Conservation (phyloP, 2,797 vertebrate genomes). For the Sebastes aleutianus region DNA sequence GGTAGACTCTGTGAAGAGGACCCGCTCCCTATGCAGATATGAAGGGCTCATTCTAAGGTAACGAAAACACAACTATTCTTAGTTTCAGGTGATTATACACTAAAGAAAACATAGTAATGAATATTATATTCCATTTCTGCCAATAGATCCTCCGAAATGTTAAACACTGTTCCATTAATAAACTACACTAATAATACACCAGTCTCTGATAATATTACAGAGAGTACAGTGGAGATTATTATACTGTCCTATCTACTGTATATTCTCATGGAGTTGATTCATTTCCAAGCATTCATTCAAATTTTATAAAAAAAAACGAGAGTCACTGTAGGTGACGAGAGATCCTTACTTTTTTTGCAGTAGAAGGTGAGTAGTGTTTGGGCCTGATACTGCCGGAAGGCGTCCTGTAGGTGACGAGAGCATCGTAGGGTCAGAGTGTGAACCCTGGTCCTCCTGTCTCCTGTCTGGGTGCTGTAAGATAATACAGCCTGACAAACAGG, state of each 20-base stretch:
- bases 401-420: slow-evolving; percentile 78
- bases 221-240: background rate
- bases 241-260: background rate
- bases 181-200: background rate
- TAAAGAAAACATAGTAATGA: too few species aligned
- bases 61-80: too few species aligned
- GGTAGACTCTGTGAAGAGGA: too few species aligned
- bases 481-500: slow-evolving; percentile 67
- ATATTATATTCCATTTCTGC: too few species aligned
- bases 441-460: slow-evolving; percentile 76
- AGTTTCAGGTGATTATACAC: too few species aligned
- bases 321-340: too few species aligned
- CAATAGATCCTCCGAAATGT: too few species aligned
- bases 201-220: background rate
- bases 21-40: fast-evolving
- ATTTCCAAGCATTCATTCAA: background rate
- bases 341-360: slow-evolving; percentile 81
- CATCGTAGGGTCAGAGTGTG: slow-evolving; percentile 78
- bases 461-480: slow-evolving; percentile 73
- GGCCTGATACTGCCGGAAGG: slow-evolving; percentile 82
- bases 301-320: background rate
- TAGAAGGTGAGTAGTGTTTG: slow-evolving; percentile 83
- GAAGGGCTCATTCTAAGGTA: too few species aligned
- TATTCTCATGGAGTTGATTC: background rate
- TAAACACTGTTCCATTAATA: background rate